These are phyloP conservation scores for Meandrusa payeni DNA, from an alignment of 2,888 invertebrate species.

Conservation along the genomic window DNA sequence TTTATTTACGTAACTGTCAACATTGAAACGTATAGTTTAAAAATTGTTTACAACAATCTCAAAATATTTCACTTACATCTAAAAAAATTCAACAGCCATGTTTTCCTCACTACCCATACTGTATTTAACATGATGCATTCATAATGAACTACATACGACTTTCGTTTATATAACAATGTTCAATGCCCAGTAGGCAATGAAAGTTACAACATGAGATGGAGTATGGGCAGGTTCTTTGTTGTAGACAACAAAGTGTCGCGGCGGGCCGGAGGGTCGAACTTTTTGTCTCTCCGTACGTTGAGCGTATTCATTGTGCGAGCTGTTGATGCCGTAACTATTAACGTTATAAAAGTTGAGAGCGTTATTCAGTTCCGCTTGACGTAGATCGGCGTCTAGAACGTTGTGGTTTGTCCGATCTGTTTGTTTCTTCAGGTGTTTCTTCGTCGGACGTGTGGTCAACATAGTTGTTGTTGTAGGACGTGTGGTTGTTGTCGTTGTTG, in stretches of 20 bases:
- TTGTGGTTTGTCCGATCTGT: constrained; percentile 61
- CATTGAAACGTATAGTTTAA: constrained; percentile 45
- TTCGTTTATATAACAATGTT: constrained; percentile 27
- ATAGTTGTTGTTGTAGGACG: constrained; percentile 48
- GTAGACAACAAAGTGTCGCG: constrained; percentile 58
- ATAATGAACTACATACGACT: constrained; percentile 24
- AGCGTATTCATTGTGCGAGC: constrained; percentile 60
- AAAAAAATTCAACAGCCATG: constrained; percentile 76
- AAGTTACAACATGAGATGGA: constrained; percentile 20
- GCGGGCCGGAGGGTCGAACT: constrained; percentile 67
- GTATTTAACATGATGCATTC: constrained; percentile 29
- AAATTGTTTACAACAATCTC: constrained; percentile 64
- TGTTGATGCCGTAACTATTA: constrained; percentile 52
- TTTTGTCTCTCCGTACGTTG: constrained; percentile 68
- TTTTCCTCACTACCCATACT: constrained; percentile 65
- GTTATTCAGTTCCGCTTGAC: constrained; percentile 61
- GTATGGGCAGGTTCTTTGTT: constrained; percentile 30
- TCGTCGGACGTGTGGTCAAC: constrained; percentile 59
- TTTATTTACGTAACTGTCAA: constrained; percentile 46
- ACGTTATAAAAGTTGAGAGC: constrained; percentile 61
- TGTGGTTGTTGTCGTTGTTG: constrained; percentile 66
- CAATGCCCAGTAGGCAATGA: constrained; percentile 27
- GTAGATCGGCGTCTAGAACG: constrained; percentile 57
- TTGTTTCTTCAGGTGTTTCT: constrained; percentile 64
- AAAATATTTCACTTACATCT: constrained; percentile 50